Evolutionary conservation across 30 jellyfish, hydroid and myxozoan genomes (phyloP).

Genomic region (Sanderia malayensis): DNA sequence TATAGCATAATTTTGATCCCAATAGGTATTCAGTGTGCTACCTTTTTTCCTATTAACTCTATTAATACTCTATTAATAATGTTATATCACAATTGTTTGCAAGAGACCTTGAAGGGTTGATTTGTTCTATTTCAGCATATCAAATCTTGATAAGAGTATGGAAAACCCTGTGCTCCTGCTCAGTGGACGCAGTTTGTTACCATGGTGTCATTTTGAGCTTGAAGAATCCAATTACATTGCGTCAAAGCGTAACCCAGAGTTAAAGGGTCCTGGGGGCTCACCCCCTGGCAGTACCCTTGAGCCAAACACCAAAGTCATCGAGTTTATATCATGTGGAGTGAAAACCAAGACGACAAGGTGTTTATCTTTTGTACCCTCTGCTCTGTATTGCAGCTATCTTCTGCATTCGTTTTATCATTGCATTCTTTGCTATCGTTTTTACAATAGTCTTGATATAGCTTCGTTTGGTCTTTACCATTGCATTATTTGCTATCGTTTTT

Average conservation of each 20-base stretch:
- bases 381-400: too few species aligned
- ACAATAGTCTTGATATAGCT: not conserved
- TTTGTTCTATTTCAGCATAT: constrained; percentile 37
- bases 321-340: constrained; percentile 79
- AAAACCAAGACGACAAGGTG: constrained; percentile 68
- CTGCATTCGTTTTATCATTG: too few species aligned
- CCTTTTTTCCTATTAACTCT: too few species aligned
- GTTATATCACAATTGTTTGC: too few species aligned
- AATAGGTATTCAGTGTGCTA: too few species aligned
- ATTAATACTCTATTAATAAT: too few species aligned
- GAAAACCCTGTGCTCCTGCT: constrained; percentile 63
- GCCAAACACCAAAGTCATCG: constrained; percentile 74
- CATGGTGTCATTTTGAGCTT: constrained; percentile 97
- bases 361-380: too few species aligned
- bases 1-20: too few species aligned
- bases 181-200: constrained; percentile 77
- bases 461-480: constrained; percentile 6
- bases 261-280: constrained; percentile 84
- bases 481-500: not conserved
- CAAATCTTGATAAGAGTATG: constrained; percentile 57
- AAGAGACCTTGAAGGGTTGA: too few species aligned
- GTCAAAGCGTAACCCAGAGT: constrained; percentile 87
- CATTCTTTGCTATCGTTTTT: not conserved
- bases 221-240: constrained; percentile 77
- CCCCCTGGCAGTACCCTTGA: constrained; percentile 89